Conservation (phyloP, 1,140 invertebrate species). For the Aphidius ervi region DNA sequence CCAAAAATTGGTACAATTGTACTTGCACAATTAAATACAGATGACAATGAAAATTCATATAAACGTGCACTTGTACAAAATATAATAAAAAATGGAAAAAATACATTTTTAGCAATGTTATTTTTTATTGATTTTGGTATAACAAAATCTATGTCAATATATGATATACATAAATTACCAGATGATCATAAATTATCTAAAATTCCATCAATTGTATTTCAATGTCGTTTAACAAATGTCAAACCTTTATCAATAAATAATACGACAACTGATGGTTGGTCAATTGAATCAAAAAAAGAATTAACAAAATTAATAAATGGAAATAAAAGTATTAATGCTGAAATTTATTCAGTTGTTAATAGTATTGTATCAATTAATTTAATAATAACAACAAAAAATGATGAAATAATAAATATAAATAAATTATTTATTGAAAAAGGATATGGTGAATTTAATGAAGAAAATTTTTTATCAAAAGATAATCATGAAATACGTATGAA, state of each 20-base stretch:
- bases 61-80: too few species aligned
- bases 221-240: slow-evolving; percentile 66
- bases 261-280: slow-evolving; percentile 60
- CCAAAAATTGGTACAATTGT: slow-evolving; percentile 34
- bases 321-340: slow-evolving; percentile 26
- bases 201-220: slow-evolving; percentile 62
- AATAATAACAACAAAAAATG: slow-evolving; percentile 43
- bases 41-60: slow-evolving; percentile 16
- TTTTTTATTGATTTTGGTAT: slow-evolving; percentile 80
- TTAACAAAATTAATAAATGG: slow-evolving; percentile 48
- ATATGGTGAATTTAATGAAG: slow-evolving; percentile 64
- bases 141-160: slow-evolving; percentile 40
- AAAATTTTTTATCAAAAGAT: slow-evolving; percentile 66
- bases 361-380: slow-evolving; percentile 65
- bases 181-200: slow-evolving; percentile 26
- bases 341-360: slow-evolving; percentile 78
- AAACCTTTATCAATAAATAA: slow-evolving; percentile 58
- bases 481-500: slow-evolving; percentile 53
- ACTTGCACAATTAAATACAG: slow-evolving; percentile 36
- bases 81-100: too few species aligned
- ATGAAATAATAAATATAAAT: slow-evolving; percentile 55
- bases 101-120: slow-evolving; percentile 44
- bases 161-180: slow-evolving; percentile 28
- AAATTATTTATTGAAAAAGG: slow-evolving; percentile 58
- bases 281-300: slow-evolving; percentile 50